phyloP scores from a whole-genome alignment of 2,888 invertebrate species.

The Gymnoscelis rufifasciata region DNA sequence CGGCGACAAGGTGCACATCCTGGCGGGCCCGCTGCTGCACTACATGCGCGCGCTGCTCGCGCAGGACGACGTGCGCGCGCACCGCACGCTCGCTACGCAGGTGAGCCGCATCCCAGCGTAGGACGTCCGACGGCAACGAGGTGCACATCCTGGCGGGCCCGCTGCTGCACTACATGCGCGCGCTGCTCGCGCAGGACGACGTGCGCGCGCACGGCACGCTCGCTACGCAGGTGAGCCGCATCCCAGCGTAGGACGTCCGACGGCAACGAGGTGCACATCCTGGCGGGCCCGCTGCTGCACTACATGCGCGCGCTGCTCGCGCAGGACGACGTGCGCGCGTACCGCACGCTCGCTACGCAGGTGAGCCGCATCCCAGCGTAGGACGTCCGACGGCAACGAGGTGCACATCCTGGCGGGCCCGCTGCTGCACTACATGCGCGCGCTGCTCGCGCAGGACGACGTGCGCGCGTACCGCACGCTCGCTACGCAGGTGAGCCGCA shows the following conservation, averaged over 20 bases:
- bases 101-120: slow-evolving; percentile 40
- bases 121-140: slow-evolving; percentile 67
- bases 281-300: too few relatives aligned
- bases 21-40: too few relatives aligned
- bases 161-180: slow-evolving; percentile 61
- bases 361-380: slow-evolving; percentile 40
- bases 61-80: slow-evolving; percentile 61
- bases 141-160: too few relatives aligned
- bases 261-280: slow-evolving; percentile 67
- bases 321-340: slow-evolving; percentile 61
- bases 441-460: slow-evolving; percentile 57
- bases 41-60: slow-evolving; percentile 60
- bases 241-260: slow-evolving; percentile 66
- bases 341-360: slow-evolving; percentile 70
- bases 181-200: slow-evolving; percentile 57
- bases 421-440: slow-evolving; percentile 60
- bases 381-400: too few relatives aligned
- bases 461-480: slow-evolving; percentile 64
- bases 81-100: slow-evolving; percentile 70
- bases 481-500: slow-evolving; percentile 74
- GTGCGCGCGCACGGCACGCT: slow-evolving; percentile 64
- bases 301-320: slow-evolving; percentile 60
- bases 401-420: slow-evolving; percentile 66
- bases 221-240: slow-evolving; percentile 58
- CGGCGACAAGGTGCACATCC: slow-evolving; percentile 67